Conservation (phyloP, 2,888 invertebrate species). For the Drosophila quasianomalipes region DNA sequence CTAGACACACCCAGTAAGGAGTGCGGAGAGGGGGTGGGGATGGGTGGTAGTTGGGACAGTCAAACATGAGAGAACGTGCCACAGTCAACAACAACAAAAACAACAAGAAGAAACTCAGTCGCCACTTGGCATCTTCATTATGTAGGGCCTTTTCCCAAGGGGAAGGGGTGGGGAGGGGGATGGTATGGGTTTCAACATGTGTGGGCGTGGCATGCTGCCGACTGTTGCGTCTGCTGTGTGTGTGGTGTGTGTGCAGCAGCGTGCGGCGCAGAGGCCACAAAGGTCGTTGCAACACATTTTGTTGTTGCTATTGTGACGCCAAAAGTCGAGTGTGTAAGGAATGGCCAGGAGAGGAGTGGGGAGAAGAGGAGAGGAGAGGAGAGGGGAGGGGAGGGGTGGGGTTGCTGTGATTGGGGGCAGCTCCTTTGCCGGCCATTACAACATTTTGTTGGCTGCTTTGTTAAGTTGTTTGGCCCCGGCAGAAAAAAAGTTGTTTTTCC, state of each 20-base stretch:
- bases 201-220: constrained; percentile 51
- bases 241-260: constrained; percentile 42
- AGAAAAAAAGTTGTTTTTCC: constrained; percentile 25
- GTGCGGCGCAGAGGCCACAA: constrained; percentile 61
- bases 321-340: constrained; percentile 61
- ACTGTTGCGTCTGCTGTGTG: constrained; percentile 63
- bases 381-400: background rate
- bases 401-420: constrained; percentile 7
- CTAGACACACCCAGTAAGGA: constrained; percentile 45
- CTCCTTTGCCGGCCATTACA: constrained; percentile 69
- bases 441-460: constrained; percentile 76
- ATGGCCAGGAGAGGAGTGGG: background rate
- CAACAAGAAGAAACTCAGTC: constrained; percentile 14
- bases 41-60: constrained; percentile 1
- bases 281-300: constrained; percentile 77
- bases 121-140: constrained; percentile 67
- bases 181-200: background rate
- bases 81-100: constrained; percentile 29
- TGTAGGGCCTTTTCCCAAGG: constrained; percentile 47
- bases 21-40: background rate
- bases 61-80: constrained; percentile 53
- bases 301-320: constrained; percentile 61
- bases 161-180: background rate
- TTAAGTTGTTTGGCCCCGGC: constrained; percentile 55
- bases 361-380: too few species aligned